A percentile compares a stretch with the other conserved stretches of the same genome.
Conservation (phyloP, 37 sponge, comb jelly and placozoan genomes). For the Beroe ovata region DNA sequence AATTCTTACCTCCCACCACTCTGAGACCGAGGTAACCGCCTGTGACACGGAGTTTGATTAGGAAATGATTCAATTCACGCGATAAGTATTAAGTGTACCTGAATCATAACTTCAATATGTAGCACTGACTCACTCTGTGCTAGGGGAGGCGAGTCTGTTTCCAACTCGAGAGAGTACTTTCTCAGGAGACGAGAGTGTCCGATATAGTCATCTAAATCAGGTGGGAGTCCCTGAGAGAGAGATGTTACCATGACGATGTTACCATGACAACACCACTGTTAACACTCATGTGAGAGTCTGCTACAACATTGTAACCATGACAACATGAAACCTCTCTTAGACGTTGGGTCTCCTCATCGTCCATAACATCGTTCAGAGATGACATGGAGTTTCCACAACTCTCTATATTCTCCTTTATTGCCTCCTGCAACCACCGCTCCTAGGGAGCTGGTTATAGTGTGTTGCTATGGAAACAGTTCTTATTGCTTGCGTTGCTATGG, state of each 20-base stretch:
- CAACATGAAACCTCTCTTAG: slow-evolving; percentile 14
- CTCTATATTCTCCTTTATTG: slow-evolving; percentile 61
- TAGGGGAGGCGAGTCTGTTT: slow-evolving; percentile 14
- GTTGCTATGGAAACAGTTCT: background rate
- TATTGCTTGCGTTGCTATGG: background rate
- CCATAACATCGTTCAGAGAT: slow-evolving; percentile 65
- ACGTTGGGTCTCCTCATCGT: slow-evolving; percentile 47
- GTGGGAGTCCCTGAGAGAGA: slow-evolving; percentile 15
- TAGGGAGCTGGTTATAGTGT: no score
- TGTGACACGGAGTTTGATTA: no score
- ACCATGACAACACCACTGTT: background rate
- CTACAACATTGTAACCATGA: background rate
- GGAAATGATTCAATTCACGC: no score
- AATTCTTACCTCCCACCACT: slow-evolving; percentile 58
- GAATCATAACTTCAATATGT: no score
- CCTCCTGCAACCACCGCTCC: slow-evolving; percentile 66
- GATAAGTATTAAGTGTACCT: no score
- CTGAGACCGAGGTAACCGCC: slow-evolving; percentile 52
- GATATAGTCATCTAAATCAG: slow-evolving; percentile 62
- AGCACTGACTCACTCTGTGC: slow-evolving; percentile 35
- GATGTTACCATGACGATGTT: background rate
- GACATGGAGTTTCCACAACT: slow-evolving; percentile 51
- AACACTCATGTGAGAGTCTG: background rate
- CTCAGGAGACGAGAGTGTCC: slow-evolving; percentile 60
- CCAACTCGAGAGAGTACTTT: slow-evolving; percentile 24